Evolutionary conservation across 2,113 vertebrate genomes (phyloP).

Genomic region (Myotis lucifugus): DNA sequence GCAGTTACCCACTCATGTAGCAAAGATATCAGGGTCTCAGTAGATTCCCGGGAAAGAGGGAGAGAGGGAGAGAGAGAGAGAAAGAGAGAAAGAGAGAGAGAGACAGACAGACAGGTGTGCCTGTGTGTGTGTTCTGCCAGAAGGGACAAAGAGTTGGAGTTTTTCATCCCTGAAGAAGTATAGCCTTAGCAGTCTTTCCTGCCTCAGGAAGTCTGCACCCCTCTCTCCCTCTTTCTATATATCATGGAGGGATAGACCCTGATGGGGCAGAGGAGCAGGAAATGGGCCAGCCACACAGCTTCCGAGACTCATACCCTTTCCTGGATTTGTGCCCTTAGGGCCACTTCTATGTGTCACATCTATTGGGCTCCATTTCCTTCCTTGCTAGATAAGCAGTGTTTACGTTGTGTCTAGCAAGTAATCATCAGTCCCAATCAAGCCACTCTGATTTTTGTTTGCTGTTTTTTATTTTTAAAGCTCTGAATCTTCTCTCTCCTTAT

Average conservation of each 20-base stretch:
- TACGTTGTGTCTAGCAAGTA: not conserved
- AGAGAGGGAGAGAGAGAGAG: too few species aligned
- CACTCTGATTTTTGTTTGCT: not conserved
- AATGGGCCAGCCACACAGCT: not conserved
- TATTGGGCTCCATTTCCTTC: constrained; percentile 34
- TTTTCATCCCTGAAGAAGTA: not conserved
- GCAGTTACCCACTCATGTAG: not conserved
- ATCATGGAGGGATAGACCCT: not conserved
- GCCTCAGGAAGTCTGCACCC: not conserved
- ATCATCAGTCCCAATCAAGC: not conserved
- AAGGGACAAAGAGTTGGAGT: not conserved
- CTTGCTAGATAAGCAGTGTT: not conserved
- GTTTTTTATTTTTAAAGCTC: not conserved
- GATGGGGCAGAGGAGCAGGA: not conserved
- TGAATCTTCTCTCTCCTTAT: not conserved
- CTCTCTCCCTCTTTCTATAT: not conserved
- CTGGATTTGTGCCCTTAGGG: not conserved
- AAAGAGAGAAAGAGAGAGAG: too few species aligned
- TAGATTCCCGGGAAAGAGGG: not conserved
- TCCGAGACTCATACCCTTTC: not conserved
- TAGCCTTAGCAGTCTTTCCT: not conserved
- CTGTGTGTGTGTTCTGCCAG: not conserved
- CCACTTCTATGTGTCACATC: constrained; percentile 17
- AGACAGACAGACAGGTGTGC: too few species aligned
- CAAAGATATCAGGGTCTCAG: not conserved